These are phyloP conservation scores for Lagenorhynchus albirostris DNA, from an alignment of 2,113 vertebrate genomes.

Conservation along the genomic window DNA sequence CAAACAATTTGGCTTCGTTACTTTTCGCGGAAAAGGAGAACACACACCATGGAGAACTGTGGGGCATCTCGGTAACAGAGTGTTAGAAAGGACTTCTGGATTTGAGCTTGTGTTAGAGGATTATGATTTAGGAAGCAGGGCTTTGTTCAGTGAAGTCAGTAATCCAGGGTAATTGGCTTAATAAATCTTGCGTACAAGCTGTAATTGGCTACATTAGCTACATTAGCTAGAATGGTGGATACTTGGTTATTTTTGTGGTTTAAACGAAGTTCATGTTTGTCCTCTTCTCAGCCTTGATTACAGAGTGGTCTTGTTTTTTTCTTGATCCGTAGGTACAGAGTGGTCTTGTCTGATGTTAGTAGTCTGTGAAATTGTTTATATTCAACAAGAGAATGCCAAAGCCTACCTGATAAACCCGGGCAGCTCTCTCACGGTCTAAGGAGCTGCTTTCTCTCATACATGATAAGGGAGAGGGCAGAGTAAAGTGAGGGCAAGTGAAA, in stretches of 20 bases:
- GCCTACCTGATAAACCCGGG: background rate
- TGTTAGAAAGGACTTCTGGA: background rate
- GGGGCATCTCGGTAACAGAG: background rate
- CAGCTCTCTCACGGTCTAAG: background rate
- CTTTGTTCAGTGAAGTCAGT: background rate
- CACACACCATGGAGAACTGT: fast-evolving
- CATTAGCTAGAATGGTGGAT: background rate
- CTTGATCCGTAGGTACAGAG: background rate
- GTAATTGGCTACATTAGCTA: background rate
- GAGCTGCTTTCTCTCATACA: background rate
- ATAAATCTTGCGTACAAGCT: background rate
- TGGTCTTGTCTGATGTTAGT: background rate
- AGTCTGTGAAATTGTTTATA: background rate
- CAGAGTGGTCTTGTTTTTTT: background rate
- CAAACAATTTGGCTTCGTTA: background rate
- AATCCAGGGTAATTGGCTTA: background rate
- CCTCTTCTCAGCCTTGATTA: background rate
- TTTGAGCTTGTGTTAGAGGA: background rate
- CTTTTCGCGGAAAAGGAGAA: background rate
- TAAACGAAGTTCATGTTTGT: background rate
- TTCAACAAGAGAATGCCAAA: background rate
- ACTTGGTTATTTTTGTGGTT: background rate
- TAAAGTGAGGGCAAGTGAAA: background rate
- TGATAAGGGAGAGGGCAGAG: background rate
- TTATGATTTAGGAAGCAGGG: background rate